Evolutionary conservation across 2,888 invertebrate genomes (phyloP).

Genomic region (Lamellibrachia columna): DNA sequence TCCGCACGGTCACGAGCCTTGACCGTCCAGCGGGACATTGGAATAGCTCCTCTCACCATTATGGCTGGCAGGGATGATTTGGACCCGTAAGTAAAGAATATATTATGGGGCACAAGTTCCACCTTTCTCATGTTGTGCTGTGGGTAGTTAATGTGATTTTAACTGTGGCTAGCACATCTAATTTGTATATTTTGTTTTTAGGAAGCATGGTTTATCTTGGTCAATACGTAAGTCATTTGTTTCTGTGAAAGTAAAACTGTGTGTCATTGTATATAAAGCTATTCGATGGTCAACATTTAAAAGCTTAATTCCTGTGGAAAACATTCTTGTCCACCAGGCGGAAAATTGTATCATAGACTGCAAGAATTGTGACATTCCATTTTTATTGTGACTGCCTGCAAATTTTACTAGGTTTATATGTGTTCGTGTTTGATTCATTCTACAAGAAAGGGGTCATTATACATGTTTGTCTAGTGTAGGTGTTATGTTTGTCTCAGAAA

Average conservation of each 20-base stretch:
- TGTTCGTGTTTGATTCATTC: no score
- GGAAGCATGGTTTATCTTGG: no score
- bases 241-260: not conserved
- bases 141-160: not conserved
- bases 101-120: not conserved
- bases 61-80: not conserved
- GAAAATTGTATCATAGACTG: no score
- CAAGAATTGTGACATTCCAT: no score
- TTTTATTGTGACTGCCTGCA: no score
- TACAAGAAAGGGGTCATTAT: no score
- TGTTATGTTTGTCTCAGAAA: no score
- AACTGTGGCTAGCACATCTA: not conserved
- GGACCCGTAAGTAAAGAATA: not conserved
- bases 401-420: no score
- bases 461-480: no score
- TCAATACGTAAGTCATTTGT: not conserved
- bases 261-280: not conserved
- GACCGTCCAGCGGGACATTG: not conserved
- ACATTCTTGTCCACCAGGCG: no score
- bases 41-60: not conserved
- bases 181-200: not conserved
- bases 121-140: not conserved
- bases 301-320: no score
- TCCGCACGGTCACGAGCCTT: not conserved
- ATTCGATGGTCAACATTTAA: no score